phyloP scores from a whole-genome alignment of 1,140 invertebrate genomes.

The Drosophila ogumai region DNA sequence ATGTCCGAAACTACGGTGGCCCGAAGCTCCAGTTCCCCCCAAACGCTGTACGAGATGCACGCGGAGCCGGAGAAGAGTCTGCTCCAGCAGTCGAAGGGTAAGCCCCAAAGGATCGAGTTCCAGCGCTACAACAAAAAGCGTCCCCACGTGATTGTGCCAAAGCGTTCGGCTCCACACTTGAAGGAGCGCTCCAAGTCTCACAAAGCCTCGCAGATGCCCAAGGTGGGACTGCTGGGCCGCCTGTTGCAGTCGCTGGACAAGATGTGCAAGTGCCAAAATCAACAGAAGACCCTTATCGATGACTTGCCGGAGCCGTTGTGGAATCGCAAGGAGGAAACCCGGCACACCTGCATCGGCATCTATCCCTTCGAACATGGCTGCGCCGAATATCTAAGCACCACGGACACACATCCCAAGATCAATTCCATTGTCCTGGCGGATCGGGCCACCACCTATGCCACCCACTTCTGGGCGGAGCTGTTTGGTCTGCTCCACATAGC shows the following conservation, averaged over 20 bases:
- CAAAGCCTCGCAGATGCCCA: slow-evolving; percentile 8
- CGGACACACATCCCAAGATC: slow-evolving; percentile 87
- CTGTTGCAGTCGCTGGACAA: slow-evolving; percentile 67
- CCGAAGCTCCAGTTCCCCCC: slow-evolving; percentile 29
- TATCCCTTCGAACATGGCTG: slow-evolving; percentile 90
- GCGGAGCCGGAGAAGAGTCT: slow-evolving; percentile 48
- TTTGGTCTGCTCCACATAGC: slow-evolving; percentile 88
- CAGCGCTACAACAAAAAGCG: slow-evolving; percentile 66
- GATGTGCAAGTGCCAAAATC: slow-evolving; percentile 65
- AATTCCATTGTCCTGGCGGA: slow-evolving; percentile 86
- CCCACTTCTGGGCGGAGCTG: slow-evolving; percentile 88
- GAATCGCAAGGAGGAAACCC: slow-evolving; percentile 59
- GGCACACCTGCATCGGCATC: slow-evolving; percentile 85
- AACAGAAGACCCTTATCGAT: slow-evolving; percentile 51
- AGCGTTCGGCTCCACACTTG: slow-evolving; percentile 11
- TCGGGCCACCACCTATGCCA: slow-evolving; percentile 87
- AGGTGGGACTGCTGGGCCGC: slow-evolving; percentile 43
- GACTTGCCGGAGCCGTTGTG: slow-evolving; percentile 69
- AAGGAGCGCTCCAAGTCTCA: slow-evolving; percentile 11
- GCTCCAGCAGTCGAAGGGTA: slow-evolving; percentile 10
- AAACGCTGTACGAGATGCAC: slow-evolving; percentile 71
- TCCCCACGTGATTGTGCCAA: slow-evolving; percentile 32
- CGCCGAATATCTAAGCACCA: slow-evolving; percentile 87
- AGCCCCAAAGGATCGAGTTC: slow-evolving; percentile 75
- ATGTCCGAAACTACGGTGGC: slow-evolving; percentile 43